These are phyloP conservation scores for Pyralis farinalis DNA, from an alignment of 2,888 invertebrate genomes.

Conservation along the genomic window DNA sequence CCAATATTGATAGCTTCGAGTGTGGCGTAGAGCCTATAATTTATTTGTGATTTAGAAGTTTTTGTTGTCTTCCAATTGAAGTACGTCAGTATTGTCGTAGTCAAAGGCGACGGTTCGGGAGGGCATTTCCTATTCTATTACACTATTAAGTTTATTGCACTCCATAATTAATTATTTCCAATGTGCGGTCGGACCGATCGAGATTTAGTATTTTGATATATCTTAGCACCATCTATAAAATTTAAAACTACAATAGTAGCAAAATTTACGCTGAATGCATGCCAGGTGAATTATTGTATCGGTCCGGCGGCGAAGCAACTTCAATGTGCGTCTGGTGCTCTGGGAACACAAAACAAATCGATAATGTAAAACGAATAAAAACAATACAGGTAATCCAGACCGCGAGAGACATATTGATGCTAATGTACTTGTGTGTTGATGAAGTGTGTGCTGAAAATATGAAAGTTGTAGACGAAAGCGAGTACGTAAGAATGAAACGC, in stretches of 20 bases:
- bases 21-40: neutral
- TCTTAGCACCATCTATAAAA: neutral
- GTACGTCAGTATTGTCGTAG: slow-evolving; percentile 54
- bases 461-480: slow-evolving; percentile 44
- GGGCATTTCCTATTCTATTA: slow-evolving; percentile 71
- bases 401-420: slow-evolving; percentile 51
- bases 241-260: neutral
- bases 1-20: neutral
- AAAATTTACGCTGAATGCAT: neutral
- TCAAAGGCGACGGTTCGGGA: slow-evolving; percentile 45
- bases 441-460: slow-evolving; percentile 43
- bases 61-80: slow-evolving; percentile 54
- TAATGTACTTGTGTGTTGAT: slow-evolving; percentile 35
- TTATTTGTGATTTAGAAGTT: slow-evolving; percentile 30
- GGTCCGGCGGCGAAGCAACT: slow-evolving; percentile 24
- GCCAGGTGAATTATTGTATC: neutral
- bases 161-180: slow-evolving; percentile 52
- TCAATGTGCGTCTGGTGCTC: slow-evolving; percentile 48
- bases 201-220: neutral
- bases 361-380: neutral
- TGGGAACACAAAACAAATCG: slow-evolving; percentile 1
- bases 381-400: neutral
- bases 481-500: slow-evolving; percentile 66
- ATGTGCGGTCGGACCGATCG: slow-evolving; percentile 25
- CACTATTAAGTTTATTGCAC: slow-evolving; percentile 73